phyloP scores from a whole-genome alignment of 2,797 vertebrate species.

The Protosalanx chinensis region DNA sequence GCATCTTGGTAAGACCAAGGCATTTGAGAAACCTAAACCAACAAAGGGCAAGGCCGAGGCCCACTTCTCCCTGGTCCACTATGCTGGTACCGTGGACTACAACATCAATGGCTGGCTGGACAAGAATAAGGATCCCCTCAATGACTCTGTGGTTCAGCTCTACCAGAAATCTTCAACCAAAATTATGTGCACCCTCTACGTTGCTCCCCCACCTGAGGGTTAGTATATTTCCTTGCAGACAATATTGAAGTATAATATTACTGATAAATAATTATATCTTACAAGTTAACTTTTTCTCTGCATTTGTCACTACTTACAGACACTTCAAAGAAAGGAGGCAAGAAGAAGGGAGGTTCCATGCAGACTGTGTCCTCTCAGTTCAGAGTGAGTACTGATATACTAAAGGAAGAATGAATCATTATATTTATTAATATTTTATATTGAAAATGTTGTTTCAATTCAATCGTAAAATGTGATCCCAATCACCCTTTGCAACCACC shows the following conservation, averaged over 20 bases:
- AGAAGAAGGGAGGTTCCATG: slow-evolving; percentile 89
- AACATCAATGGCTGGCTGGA: slow-evolving; percentile 87
- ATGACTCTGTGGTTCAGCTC: slow-evolving; percentile 82
- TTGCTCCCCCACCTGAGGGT: slow-evolving; percentile 41
- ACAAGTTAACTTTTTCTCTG: too few species aligned
- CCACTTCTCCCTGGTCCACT: slow-evolving; percentile 84
- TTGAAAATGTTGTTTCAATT: too few species aligned
- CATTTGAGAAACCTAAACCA: slow-evolving; percentile 87
- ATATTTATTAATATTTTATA: too few species aligned
- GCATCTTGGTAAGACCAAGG: slow-evolving; percentile 80
- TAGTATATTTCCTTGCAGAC: background rate
- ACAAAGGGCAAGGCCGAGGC: slow-evolving; percentile 82
- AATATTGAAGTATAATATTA: background rate
- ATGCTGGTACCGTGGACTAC: slow-evolving; percentile 88
- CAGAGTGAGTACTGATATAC: slow-evolving; percentile 64
- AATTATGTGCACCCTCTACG: slow-evolving; percentile 72
- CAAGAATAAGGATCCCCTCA: slow-evolving; percentile 93
- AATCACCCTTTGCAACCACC: slow-evolving; percentile 1
- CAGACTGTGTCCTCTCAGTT: slow-evolving; percentile 88
- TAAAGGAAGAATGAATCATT: too few species aligned
- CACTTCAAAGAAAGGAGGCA: slow-evolving; percentile 76
- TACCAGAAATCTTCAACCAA: slow-evolving; percentile 82
- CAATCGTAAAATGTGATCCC: background rate
- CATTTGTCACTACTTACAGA: slow-evolving; percentile 19
- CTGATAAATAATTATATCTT: too few species aligned